Percentiles rank a stretch among this genome's conserved stretches.
These are phyloP conservation scores for Phengaris alcon DNA, from an alignment of 2,888 invertebrate species.

Conservation along the genomic window DNA sequence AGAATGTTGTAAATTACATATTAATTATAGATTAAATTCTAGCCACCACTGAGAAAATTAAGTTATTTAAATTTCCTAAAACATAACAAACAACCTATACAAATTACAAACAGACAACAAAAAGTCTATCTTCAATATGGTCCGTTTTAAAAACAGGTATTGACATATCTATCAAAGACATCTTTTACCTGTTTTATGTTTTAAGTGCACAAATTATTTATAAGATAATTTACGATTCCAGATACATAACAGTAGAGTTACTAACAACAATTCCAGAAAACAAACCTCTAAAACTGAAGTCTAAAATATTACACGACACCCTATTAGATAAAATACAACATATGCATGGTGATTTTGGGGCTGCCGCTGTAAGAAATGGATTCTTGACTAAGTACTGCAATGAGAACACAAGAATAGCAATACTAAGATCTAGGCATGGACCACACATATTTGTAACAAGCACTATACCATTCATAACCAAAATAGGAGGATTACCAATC, in stretches of 20 bases:
- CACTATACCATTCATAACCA: slow-evolving; percentile 83
- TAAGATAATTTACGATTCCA: slow-evolving; percentile 46
- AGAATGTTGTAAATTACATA: too few species aligned
- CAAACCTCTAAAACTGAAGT: slow-evolving; percentile 72
- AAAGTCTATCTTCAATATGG: slow-evolving; percentile 62
- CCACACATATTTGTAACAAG: slow-evolving; percentile 86
- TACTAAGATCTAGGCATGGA: slow-evolving; percentile 85
- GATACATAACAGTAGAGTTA: slow-evolving; percentile 85
- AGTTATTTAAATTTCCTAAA: background rate
- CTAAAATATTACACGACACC: slow-evolving; percentile 75
- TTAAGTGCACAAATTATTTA: too few species aligned
- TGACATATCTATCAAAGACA: too few species aligned
- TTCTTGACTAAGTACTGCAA: slow-evolving; percentile 90
- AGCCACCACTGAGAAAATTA: too few species aligned
- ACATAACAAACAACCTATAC: background rate
- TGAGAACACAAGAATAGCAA: slow-evolving; percentile 85
- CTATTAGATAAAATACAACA: slow-evolving; percentile 82
- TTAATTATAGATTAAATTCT: too few species aligned
- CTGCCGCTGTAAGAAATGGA: slow-evolving; percentile 84
- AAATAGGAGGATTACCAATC: slow-evolving; percentile 81
- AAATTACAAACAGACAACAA: background rate
- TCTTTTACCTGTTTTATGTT: too few species aligned
- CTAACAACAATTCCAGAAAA: slow-evolving; percentile 69
- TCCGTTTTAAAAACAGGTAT: slow-evolving; percentile 83
- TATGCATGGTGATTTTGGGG: slow-evolving; percentile 87